Percentiles rank a stretch among this genome's conserved stretches.
Evolutionary conservation across 2,113 vertebrate genomes (phyloP).

Genomic region (Psittacula cyanocephala): DNA sequence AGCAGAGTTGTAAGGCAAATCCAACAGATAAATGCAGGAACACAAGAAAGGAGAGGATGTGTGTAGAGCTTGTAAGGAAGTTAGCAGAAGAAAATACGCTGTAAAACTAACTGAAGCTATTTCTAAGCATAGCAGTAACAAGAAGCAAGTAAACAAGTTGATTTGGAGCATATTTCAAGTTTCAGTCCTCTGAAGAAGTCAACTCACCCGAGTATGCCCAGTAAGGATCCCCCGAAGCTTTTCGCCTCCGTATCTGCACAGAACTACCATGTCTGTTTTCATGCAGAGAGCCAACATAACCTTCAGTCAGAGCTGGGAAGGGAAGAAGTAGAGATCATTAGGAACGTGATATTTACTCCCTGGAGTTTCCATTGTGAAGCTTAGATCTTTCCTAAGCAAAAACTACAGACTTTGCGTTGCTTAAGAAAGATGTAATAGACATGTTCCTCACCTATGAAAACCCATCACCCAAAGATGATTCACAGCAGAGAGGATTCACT

Average conservation of each 20-base stretch:
- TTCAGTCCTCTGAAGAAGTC: background rate
- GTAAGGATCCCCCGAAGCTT: constrained; percentile 87
- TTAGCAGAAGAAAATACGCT: background rate
- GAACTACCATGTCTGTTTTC: constrained; percentile 78
- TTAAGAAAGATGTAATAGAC: background rate
- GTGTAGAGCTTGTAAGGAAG: background rate
- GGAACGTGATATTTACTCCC: background rate
- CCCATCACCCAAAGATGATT: background rate
- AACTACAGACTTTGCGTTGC: background rate
- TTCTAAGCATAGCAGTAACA: background rate
- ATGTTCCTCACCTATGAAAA: background rate
- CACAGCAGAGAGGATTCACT: background rate
- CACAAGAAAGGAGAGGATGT: background rate
- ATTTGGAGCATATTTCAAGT: background rate
- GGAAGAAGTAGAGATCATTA: background rate
- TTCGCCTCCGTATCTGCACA: constrained; percentile 80
- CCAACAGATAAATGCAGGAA: background rate
- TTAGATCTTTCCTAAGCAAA: background rate
- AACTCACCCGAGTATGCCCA: constrained; percentile 94
- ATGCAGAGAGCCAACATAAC: constrained; percentile 77
- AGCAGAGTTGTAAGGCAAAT: background rate
- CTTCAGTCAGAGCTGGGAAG: constrained; percentile 84
- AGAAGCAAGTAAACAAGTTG: background rate
- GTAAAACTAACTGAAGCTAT: background rate
- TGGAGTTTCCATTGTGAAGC: background rate